phyloP scores from a whole-genome alignment of 2,888 invertebrate genomes.

The Allolobophora icterica region DNA sequence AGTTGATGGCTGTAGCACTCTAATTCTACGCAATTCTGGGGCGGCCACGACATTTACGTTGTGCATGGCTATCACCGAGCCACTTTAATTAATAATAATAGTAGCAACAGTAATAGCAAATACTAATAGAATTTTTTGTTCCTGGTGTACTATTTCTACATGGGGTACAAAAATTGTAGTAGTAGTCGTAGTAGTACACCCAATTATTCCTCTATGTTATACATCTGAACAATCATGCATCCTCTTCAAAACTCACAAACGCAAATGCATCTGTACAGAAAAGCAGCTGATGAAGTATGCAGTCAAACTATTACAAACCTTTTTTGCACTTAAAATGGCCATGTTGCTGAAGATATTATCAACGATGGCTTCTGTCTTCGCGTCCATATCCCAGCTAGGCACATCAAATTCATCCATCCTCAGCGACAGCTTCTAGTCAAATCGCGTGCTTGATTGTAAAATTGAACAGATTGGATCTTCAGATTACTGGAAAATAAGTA shows the following conservation, averaged over 20 bases:
- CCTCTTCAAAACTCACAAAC: not conserved
- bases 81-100: too few relatives aligned
- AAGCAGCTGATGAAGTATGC: not conserved
- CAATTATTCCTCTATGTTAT: too few relatives aligned
- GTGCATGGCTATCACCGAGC: too few relatives aligned
- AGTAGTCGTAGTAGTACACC: too few relatives aligned
- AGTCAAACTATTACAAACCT: not conserved
- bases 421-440: not conserved
- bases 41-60: too few relatives aligned
- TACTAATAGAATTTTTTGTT: too few relatives aligned
- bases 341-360: not conserved
- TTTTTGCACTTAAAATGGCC: not conserved
- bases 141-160: too few relatives aligned
- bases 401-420: constrained; percentile 28
- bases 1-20: too few relatives aligned
- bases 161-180: too few relatives aligned
- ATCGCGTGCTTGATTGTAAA: constrained; percentile 32
- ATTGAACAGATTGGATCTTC: not conserved
- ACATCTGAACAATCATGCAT: too few relatives aligned
- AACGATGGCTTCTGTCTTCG: constrained; percentile 12
- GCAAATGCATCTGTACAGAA: not conserved
- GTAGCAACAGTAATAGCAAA: too few relatives aligned
- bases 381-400: not conserved
- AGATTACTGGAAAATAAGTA: not conserved
- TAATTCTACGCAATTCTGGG: too few relatives aligned